phyloP scores from a whole-genome alignment of 2,113 vertebrate genomes.

The Erythrocebus patas region DNA sequence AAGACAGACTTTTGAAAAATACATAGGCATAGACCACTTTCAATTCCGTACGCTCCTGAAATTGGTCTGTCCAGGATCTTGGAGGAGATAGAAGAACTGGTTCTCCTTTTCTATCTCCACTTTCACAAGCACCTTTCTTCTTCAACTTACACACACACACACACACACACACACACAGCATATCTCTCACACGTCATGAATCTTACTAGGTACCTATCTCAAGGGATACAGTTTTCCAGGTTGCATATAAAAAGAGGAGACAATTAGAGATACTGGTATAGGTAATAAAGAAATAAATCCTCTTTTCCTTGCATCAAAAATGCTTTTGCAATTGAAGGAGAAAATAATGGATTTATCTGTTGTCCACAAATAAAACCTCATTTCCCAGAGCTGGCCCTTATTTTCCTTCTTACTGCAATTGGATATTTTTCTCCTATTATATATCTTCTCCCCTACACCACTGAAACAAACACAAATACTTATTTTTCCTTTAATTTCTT shows the following conservation, averaged over 20 bases:
- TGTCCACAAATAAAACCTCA: background rate
- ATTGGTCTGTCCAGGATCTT: background rate
- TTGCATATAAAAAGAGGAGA: background rate
- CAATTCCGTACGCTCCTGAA: background rate
- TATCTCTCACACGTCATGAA: background rate
- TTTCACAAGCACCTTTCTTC: background rate
- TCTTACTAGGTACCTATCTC: background rate
- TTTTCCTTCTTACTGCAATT: background rate
- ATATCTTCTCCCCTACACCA: rapidly evolving
- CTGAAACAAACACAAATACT: background rate
- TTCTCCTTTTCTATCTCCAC: background rate
- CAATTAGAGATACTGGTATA: background rate
- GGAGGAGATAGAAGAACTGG: background rate
- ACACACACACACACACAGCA: background rate
- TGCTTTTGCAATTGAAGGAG: background rate
- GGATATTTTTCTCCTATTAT: background rate
- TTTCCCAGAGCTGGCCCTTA: background rate
- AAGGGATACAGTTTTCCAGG: background rate
- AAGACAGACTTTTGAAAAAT: background rate
- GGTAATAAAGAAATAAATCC: background rate
- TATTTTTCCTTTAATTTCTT: background rate
- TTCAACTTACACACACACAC: background rate
- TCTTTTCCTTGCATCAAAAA: background rate
- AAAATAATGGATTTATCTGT: background rate
- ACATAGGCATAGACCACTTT: background rate